These are phyloP conservation scores for Anas acuta DNA, from an alignment of 2,797 vertebrate species.

Conservation along the genomic window DNA sequence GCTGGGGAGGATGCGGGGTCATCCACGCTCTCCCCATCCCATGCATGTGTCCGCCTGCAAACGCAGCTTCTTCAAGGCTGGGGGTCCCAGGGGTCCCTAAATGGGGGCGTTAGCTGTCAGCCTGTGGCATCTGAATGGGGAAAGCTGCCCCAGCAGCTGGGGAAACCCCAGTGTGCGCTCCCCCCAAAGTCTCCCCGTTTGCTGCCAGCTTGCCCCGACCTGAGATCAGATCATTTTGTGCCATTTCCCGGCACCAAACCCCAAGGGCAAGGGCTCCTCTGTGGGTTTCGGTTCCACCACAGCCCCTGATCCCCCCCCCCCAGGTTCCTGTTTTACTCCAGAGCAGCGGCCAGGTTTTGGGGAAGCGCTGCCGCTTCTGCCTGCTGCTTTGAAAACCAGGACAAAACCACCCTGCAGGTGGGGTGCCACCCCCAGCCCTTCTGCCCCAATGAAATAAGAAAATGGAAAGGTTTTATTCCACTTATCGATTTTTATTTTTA, in stretches of 20 bases:
- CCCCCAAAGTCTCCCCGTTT: background rate
- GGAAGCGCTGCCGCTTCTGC: background rate
- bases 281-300: rapidly evolving
- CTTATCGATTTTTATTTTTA: background rate
- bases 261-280: background rate
- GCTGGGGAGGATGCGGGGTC: background rate
- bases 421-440: no score
- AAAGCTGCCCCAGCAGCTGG: background rate
- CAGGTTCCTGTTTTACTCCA: background rate
- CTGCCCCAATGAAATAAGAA: background rate
- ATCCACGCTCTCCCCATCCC: background rate
- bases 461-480: background rate
- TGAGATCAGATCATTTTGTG: rapidly evolving
- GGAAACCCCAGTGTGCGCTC: background rate
- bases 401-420: background rate
- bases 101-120: background rate
- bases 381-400: background rate
- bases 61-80: background rate
- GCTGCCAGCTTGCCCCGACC: background rate
- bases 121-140: background rate
- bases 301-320: background rate
- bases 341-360: background rate
- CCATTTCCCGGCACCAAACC: rapidly evolving
- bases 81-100: background rate
- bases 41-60: rapidly evolving